Conservation (phyloP, 2,888 invertebrate species). For the Mongoloraphidia duomilia region DNA sequence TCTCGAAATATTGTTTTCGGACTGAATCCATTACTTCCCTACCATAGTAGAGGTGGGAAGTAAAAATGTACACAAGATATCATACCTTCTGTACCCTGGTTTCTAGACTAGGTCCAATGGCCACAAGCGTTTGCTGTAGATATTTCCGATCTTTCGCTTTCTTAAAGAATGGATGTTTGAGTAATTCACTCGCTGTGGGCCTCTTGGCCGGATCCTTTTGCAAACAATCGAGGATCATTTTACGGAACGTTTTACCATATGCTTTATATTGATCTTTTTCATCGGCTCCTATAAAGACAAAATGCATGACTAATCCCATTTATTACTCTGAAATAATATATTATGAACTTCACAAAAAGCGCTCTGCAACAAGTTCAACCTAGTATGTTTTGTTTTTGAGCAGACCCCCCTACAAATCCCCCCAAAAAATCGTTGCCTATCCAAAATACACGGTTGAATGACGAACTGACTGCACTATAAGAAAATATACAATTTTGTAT, state of each 20-base stretch:
- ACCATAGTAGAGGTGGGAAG: neutral
- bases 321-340: too few species aligned
- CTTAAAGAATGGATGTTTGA: slow-evolving; percentile 96
- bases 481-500: too few species aligned
- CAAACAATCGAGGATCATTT: slow-evolving; percentile 92
- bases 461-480: too few species aligned
- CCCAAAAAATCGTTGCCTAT: too few species aligned
- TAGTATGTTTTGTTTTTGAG: too few species aligned
- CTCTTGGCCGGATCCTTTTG: slow-evolving; percentile 90
- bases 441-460: too few species aligned
- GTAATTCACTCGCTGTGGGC: slow-evolving; percentile 86
- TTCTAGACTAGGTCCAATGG: slow-evolving; percentile 77
- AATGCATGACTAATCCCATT: too few species aligned
- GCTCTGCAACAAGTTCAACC: too few species aligned
- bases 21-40: too few species aligned
- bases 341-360: too few species aligned
- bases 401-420: too few species aligned
- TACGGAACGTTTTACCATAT: slow-evolving; percentile 93
- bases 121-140: slow-evolving; percentile 69
- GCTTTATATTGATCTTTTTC: slow-evolving; percentile 97
- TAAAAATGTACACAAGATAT: neutral
- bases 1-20: too few species aligned
- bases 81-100: slow-evolving; percentile 78
- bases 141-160: slow-evolving; percentile 91
- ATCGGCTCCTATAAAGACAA: slow-evolving; percentile 48